Evolutionary conservation across 2,888 invertebrate genomes (phyloP), one percentile per base, ranked within the genome.

Genomic region (Cinara cedri): DNA sequence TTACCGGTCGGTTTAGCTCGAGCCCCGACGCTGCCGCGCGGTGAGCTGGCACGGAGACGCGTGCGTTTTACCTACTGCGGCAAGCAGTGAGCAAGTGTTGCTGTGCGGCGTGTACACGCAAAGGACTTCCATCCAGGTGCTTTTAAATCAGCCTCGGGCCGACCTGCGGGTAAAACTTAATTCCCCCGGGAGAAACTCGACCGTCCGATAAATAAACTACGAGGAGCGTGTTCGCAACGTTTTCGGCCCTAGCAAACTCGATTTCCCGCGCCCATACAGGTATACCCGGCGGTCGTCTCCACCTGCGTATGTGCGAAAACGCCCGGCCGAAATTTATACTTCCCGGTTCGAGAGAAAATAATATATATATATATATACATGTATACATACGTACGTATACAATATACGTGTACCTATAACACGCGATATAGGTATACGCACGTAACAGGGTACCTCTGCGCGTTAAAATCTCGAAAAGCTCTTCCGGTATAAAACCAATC

Each of bases 161-260:
- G 65, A 55, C 65, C 68, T 44, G 55, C 34, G 34, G 76, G 74
- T 63, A 70, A 78, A 70, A 78, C 70, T 68, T 49, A 34, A 68
- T 70, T 21, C 70, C 49, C 78, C 4, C 2, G 70, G 24, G 70
- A 78, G 49, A 51, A 70, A 78, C 68, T 78, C 78, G 60, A 78
- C 78, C 78, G 68, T 78, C 78, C 78, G 46, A 78, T 78, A 78
- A 78, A 78, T 78, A 78, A 78, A 78, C 78, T 62, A 60, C 60
- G 49, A 34, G 60, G 49, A 34, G 60, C 21, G 60, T 10, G 34
- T 34, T 34, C n/a, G 54, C 44, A 34, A 16, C 54, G 57, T 65
- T 76, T 76, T 76, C 24, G 65, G 42, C 46, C 24, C 21, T n/a
- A 6, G 76, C 2, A 78, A 78, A 78, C 70, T 78, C 78, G 78